Evolutionary conservation across 2,797 vertebrate genomes (phyloP).

Genomic region (Smutsia temminckii): DNA sequence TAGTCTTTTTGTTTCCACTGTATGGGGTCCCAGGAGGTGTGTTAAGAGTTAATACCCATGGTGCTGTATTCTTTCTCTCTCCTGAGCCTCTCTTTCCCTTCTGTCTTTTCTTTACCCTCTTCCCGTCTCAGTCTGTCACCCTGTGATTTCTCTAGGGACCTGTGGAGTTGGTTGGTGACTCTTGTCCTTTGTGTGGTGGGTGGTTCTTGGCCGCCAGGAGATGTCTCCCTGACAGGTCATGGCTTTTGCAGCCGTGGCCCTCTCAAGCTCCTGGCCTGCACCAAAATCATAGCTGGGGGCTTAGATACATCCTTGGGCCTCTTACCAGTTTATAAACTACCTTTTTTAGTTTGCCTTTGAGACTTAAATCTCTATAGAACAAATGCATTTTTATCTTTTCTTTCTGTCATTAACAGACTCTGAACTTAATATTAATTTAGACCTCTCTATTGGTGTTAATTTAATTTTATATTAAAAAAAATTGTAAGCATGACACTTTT

Average conservation of each 20-base stretch:
- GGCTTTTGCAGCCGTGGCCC: not conserved
- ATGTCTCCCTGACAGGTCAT: not conserved
- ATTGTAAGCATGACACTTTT: not conserved
- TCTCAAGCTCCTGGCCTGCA: not conserved
- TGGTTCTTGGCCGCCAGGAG: not conserved
- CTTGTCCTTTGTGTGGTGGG: not conserved
- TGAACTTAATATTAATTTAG: not conserved
- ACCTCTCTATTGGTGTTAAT: not conserved
- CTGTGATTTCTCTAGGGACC: not conserved
- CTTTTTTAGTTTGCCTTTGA: not conserved
- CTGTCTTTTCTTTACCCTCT: not conserved
- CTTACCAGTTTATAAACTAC: not conserved
- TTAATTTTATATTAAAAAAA: not conserved
- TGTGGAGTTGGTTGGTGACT: not conserved
- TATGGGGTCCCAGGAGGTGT: not conserved
- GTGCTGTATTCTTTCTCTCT: not conserved
- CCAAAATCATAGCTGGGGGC: not conserved
- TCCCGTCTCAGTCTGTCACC: not conserved
- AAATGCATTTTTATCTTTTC: not conserved
- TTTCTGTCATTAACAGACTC: not conserved
- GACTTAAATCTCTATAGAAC: not conserved
- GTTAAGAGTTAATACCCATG: no score
- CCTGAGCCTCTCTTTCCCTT: not conserved
- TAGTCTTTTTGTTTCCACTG: not conserved
- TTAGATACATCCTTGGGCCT: not conserved